Conservation (phyloP, 2,797 vertebrate genomes). For the Lepidocolaptes lacrymiger region DNA sequence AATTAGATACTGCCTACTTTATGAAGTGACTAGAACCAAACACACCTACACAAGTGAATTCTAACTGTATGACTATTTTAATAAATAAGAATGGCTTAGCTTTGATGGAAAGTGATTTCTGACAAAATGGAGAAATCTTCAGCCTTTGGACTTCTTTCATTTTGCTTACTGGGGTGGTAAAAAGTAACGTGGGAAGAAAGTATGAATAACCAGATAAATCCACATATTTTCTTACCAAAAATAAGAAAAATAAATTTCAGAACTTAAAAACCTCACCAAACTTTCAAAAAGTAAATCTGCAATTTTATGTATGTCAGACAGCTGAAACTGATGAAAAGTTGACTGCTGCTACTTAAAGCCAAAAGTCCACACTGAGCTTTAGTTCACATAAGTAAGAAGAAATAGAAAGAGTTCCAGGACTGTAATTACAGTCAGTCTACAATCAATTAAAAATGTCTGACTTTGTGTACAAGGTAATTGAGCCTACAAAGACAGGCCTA, state of each 20-base stretch:
- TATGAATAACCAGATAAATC: not conserved
- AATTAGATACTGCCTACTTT: not conserved
- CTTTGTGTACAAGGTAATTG: not conserved
- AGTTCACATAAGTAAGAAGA: not conserved
- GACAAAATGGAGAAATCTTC: not conserved
- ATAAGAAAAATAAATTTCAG: not conserved
- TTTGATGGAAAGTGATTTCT: not conserved
- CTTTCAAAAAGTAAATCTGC: not conserved
- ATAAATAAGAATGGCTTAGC: not conserved
- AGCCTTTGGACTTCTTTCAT: not conserved
- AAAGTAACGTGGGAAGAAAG: not conserved
- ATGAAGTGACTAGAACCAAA: not conserved
- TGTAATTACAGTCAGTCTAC: not conserved
- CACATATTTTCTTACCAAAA: not conserved
- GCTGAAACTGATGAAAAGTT: not conserved
- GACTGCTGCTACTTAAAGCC: not conserved
- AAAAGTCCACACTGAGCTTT: not conserved
- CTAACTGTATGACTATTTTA: not conserved
- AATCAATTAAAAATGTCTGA: not conserved
- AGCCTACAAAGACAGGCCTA: not conserved
- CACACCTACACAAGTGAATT: not conserved
- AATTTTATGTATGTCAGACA: not conserved
- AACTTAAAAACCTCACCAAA: not conserved
- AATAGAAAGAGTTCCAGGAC: not conserved
- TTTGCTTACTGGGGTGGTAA: not conserved